These are phyloP conservation scores for Hippopotamyrus pictus DNA, from an alignment of 2,797 vertebrate species.

Conservation along the genomic window DNA sequence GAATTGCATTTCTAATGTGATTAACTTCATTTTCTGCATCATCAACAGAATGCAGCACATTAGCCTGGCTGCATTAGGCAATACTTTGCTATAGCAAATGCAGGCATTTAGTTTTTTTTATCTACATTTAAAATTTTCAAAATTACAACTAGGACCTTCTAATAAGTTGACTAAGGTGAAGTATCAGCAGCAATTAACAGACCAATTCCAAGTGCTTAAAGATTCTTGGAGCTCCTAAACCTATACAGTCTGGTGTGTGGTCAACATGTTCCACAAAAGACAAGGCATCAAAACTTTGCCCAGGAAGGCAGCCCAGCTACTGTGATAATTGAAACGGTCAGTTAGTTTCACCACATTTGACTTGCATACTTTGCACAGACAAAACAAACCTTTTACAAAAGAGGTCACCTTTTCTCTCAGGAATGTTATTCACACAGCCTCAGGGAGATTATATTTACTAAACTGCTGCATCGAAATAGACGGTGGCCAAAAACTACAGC, in stretches of 20 bases:
- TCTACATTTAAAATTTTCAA: not conserved
- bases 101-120: not conserved
- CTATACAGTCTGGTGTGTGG: not conserved
- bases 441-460: not conserved
- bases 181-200: not conserved
- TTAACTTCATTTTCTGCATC: not conserved
- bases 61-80: not conserved
- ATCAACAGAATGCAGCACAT: not conserved
- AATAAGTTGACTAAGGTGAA: not conserved
- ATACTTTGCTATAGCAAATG: not conserved
- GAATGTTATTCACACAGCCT: not conserved
- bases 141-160: not conserved
- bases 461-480: not conserved
- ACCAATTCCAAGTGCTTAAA: not conserved
- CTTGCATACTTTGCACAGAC: not conserved
- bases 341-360: not conserved
- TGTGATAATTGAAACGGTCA: not conserved
- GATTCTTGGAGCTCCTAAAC: not conserved
- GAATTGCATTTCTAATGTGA: not conserved
- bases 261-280: not conserved
- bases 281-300: not conserved
- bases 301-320: not conserved
- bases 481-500: not conserved
- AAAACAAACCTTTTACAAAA: not conserved
- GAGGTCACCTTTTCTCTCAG: conserved; percentile 13